phyloP scores from a whole-genome alignment of 2,113 vertebrate genomes.

The Otis tarda region DNA sequence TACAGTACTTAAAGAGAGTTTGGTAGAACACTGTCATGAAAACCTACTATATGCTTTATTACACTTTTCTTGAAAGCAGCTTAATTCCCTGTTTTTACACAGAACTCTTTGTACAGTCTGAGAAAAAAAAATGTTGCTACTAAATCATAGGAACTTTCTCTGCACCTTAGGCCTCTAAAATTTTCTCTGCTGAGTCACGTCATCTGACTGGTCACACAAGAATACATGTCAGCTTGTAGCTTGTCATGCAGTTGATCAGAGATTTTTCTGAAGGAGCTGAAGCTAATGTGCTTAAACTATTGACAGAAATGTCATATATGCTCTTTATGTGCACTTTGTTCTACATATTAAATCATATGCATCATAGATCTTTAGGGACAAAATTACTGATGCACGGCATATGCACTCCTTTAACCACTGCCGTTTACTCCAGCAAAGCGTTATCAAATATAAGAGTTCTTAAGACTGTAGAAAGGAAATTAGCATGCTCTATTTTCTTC shows the following conservation, averaged over 20 bases:
- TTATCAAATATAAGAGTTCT: neutral
- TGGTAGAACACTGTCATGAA: neutral
- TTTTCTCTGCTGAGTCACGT: slow-evolving; percentile 20
- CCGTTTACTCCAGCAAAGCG: neutral
- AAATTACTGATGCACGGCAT: slow-evolving; percentile 5
- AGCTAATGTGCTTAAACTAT: slow-evolving; percentile 18
- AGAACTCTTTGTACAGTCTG: neutral
- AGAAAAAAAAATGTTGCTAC: neutral
- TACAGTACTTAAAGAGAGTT: neutral
- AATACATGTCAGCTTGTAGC: slow-evolving; percentile 25
- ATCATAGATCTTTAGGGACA: slow-evolving; percentile 46
- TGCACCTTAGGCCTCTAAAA: neutral
- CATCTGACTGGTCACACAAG: slow-evolving; percentile 34
- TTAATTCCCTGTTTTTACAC: neutral
- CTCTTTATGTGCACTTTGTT: slow-evolving; percentile 24
- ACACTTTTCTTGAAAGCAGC: neutral
- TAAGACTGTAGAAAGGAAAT: neutral
- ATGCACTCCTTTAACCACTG: neutral
- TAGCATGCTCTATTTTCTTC: neutral
- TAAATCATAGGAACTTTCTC: neutral
- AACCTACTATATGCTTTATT: neutral
- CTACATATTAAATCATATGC: slow-evolving; percentile 50
- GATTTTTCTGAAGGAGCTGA: neutral
- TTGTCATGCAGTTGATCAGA: slow-evolving; percentile 17
- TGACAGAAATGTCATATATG: slow-evolving; percentile 24